Base-by-base conservation (phyloP, 1,140 invertebrate genomes). In the Holcopasites calliopsidis region DNA sequence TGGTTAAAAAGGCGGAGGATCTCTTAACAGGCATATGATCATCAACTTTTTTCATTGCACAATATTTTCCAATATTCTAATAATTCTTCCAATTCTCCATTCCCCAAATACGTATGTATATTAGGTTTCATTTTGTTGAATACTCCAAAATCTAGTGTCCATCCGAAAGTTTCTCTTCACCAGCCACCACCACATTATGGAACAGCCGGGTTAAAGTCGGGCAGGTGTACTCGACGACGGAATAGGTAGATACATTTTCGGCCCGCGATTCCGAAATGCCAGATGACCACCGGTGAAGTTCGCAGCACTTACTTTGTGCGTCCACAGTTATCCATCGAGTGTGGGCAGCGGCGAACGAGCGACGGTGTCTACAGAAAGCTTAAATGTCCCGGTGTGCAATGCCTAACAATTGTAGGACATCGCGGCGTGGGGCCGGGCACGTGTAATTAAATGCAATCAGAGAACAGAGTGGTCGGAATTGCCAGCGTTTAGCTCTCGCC, bases 401-500 rank as follows among this genome's bases (percentile, higher is more conserved):
- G 86, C n/a, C n/a, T 86, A 88, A 85, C 85, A 88, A 89, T 89
- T 83, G 80, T 76, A 82, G 80, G 44, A 47, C 44, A n/a, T n/a
- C 16, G 38, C 38, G 38, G 44, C 70, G 77, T 79, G 40, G 82
- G 79, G 76, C 74, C 61, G 81, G 82, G 81, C 85, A 84, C 83
- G 83, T 88, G 87, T 89, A 90, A 90, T 90, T 90, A 90, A 90
- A 90, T 89, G 88, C 89, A 90, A 89, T 89, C 88, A 90, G 87
- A 80, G 84, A 87, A 88, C 83, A 86, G 88, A 87, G 88, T 87
- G 85, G 82, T 88, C 83, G 81, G 85, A 89, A 89, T 89, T 87
- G 86, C 88, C 88, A 83, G 85, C 88, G 86, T 89, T 88, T 89
- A 88, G 84, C 64, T 47, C 81, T 86, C 84, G 60, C 82, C 75